Evolutionary conservation across 2,888 invertebrate species (phyloP).

Genomic region (Drosophila imparisetae): DNA sequence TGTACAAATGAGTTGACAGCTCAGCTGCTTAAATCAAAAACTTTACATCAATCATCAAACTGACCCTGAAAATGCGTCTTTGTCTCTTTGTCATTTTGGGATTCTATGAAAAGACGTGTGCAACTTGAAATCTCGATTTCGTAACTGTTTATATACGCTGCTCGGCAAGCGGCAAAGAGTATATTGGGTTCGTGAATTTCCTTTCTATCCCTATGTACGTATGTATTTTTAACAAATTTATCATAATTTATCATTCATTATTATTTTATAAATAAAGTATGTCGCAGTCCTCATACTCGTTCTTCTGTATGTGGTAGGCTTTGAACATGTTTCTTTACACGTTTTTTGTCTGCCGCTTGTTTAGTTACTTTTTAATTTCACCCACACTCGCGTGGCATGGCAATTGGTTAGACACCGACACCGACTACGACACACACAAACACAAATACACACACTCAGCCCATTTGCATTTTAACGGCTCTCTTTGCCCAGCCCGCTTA

Average conservation of each 20-base stretch:
- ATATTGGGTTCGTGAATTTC: background rate
- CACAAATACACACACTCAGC: slow-evolving; percentile 10
- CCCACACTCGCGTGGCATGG: slow-evolving; percentile 61
- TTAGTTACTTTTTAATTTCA: slow-evolving; percentile 74
- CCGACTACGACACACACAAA: slow-evolving; percentile 19
- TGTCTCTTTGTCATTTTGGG: slow-evolving; percentile 42
- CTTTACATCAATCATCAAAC: slow-evolving; percentile 60
- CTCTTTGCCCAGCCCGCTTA: slow-evolving; percentile 28
- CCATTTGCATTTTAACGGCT: slow-evolving; percentile 64
- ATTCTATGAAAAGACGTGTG: slow-evolving; percentile 44
- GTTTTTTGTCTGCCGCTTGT: slow-evolving; percentile 43
- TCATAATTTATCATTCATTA: background rate
- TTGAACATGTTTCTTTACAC: slow-evolving; percentile 39
- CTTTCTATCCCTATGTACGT: background rate
- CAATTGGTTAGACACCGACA: slow-evolving; percentile 46
- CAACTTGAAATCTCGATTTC: slow-evolving; percentile 62
- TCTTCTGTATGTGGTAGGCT: slow-evolving; percentile 17
- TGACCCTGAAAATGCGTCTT: slow-evolving; percentile 67
- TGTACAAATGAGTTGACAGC: slow-evolving; percentile 37
- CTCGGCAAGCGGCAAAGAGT: background rate
- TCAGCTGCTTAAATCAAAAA: slow-evolving; percentile 65
- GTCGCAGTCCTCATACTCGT: background rate
- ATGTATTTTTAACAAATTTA: background rate
- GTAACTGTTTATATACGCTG: slow-evolving; percentile 59
- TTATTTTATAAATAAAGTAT: slow-evolving; percentile 10